phyloP scores from a whole-genome alignment of 2,888 invertebrate genomes.

The Leptinotarsa tumamoca region DNA sequence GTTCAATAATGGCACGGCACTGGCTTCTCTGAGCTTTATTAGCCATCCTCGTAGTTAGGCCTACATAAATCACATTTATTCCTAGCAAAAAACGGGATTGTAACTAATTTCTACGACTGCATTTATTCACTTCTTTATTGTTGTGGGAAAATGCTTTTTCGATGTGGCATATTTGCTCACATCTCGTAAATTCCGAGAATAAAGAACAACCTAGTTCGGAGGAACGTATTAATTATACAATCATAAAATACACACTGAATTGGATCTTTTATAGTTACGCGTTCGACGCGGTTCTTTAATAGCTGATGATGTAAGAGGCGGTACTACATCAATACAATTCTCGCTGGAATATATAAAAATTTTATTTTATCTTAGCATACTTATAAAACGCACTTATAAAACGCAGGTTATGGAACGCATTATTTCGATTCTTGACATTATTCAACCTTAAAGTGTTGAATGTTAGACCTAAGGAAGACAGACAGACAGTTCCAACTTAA shows the following conservation, averaged over 20 bases:
- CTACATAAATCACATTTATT: not conserved
- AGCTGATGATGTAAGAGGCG: constrained; percentile 12
- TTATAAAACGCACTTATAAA: not conserved
- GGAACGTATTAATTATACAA: constrained; percentile 12
- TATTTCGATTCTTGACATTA: not conserved
- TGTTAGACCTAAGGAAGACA: too few relatives aligned
- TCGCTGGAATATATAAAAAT: constrained; percentile 1
- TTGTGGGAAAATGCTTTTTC: constrained; percentile 11
- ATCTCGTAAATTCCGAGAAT: constrained; percentile 7
- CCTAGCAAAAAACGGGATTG: constrained; percentile 9
- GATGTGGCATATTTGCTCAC: constrained; percentile 4
- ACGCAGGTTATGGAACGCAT: not conserved
- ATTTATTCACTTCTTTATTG: constrained; percentile 3
- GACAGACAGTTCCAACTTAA: too few relatives aligned
- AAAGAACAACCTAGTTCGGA: not conserved
- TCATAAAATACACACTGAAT: constrained; percentile 12
- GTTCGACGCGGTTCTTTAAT: not conserved
- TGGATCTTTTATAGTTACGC: constrained; percentile 10
- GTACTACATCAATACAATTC: constrained; percentile 7
- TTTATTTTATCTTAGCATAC: not conserved
- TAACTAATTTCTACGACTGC: constrained; percentile 9
- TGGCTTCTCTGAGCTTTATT: not conserved
- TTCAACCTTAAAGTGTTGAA: too few relatives aligned
- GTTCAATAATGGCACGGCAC: not conserved
- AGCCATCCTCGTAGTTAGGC: not conserved